Conservation (phyloP, 1,140 invertebrate species). For the Argopecten irradians region DNA sequence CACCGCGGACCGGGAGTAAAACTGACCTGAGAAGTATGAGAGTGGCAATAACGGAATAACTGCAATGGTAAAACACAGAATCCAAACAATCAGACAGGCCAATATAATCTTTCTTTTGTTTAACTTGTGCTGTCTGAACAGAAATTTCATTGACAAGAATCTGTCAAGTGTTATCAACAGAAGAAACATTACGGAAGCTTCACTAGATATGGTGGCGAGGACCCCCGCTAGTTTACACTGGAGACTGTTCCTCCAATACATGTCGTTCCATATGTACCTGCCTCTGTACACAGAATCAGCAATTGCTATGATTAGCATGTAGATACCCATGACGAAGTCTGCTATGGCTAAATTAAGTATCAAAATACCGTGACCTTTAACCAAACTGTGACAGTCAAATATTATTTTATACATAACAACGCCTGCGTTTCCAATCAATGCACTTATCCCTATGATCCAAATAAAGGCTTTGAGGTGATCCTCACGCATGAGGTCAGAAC, state of each 20-base stretch:
- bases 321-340: conserved; percentile 70
- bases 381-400: neutral
- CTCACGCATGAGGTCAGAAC: conserved; percentile 50
- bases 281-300: conserved; percentile 62
- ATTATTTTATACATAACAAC: conserved; percentile 51
- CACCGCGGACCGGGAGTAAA: conserved; percentile 56
- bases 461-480: conserved; percentile 42
- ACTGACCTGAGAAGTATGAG: conserved; percentile 51
- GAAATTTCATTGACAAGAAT: conserved; percentile 59
- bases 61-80: neutral
- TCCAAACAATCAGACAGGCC: neutral
- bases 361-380: conserved; percentile 49
- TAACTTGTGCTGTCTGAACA: conserved; percentile 50
- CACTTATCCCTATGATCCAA: conserved; percentile 51
- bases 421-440: conserved; percentile 57
- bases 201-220: conserved; percentile 60
- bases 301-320: conserved; percentile 66
- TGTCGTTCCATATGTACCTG: conserved; percentile 61
- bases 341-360: conserved; percentile 63
- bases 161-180: conserved; percentile 66
- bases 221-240: conserved; percentile 64
- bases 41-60: neutral
- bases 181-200: conserved; percentile 64
- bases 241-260: conserved; percentile 59
- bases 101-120: conserved; percentile 25